Base-by-base conservation (phyloP, 2,113 vertebrate genomes). In the Bubalus kerabau region DNA sequence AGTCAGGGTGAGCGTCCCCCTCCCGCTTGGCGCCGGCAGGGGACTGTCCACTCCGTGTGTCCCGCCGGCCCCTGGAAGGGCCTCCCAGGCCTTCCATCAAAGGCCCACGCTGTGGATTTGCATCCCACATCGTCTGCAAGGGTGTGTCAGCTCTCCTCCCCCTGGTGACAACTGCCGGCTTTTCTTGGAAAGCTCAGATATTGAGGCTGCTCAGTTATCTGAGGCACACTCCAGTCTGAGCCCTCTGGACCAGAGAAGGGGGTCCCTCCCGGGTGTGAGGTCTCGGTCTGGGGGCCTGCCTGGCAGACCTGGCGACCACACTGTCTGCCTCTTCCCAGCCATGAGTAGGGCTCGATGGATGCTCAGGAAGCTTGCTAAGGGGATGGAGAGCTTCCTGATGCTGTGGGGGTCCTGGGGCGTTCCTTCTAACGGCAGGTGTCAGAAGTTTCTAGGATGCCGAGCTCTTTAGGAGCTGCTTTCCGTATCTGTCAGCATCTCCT, bases 271-370 rank as follows among this genome's bases (percentile, higher is more conserved):
- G 6, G 11, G 30, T 0, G 56, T 24, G 87, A 81, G 6, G 1
- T 46, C 17, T 59, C 0, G 0, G 19, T 36, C 88, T 0, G 2
- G 56, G 52, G 52, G 11, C 23, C 5, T 83, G 74, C 64, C 1
- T 0, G 32, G 56, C 26, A 21, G 24, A 48, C 60, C 10, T 0
- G 0, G 81, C 1, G 4, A 24, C 36, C 12, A 2, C 2, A 7
- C 14, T 46, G 10, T 32, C 14, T 60, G 7, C 48, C 46, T 59
- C 3, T 3, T 83, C n/a, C 57, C 30, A 0, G 3, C 54, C 26
- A 0, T 6, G 6, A 28, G 24, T 1, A 21, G n/a, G 2, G 32
- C n/a, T 56, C 40, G 60, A 4, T 10, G 8, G 80, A 2, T 36
- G 46, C 60, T 30, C 40, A 24, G 50, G 36, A 52, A 14, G 4